Base-by-base conservation (phyloP, 2,888 invertebrate species). In the Volucella bombylans region DNA sequence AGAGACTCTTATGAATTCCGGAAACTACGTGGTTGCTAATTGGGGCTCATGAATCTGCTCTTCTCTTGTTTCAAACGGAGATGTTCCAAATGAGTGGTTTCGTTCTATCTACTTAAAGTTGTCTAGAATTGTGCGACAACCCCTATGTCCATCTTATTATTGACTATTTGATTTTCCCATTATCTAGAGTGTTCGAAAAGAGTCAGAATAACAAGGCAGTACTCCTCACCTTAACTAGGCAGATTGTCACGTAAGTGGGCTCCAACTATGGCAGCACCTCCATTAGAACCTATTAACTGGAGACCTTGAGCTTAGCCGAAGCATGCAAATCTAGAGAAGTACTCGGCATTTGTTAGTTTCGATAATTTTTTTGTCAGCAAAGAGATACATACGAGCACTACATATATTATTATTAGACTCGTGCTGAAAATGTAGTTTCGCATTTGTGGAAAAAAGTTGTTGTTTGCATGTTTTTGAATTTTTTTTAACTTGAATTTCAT, bases 111-210 rank as follows among this genome's bases (percentile, higher is more conserved):
- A 0, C 31, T 2, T 6, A 6, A 6, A 0, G 6, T n/a, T 55
- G n/a, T 12, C 31, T 8, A 55, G 55, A 55, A 55, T 67, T 67
- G 67, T 54, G 67, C 52, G 54, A 67, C n/a, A 55, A n/a, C 38
- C 12, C 31, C 23, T n/a, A n/a, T 11, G 52, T 43, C 1, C 43
- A 9, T 52, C 65, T 52, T 65, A n/a, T n/a, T 67, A 54, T 67
- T 67, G 54, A 67, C 23, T 67, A 54, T 67, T 65, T 65, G 41
- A 50, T 4, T 65, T 54, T 67, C 43, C 43, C 67, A 67, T 67
- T 67, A 54, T 23, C 43, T 43, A 43, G 54, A 23, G 11, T 31
- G 11, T 43, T 54, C 41, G 39, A 14, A 57, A 57, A 18, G 31
- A 52, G 64, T 49, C 18, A 50, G 64, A 64, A 64, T 39, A 65